Percentiles rank a stretch among this genome's conserved stretches.
phyloP scores from a whole-genome alignment of 2,888 invertebrate species.

The Euplexia lucipara region DNA sequence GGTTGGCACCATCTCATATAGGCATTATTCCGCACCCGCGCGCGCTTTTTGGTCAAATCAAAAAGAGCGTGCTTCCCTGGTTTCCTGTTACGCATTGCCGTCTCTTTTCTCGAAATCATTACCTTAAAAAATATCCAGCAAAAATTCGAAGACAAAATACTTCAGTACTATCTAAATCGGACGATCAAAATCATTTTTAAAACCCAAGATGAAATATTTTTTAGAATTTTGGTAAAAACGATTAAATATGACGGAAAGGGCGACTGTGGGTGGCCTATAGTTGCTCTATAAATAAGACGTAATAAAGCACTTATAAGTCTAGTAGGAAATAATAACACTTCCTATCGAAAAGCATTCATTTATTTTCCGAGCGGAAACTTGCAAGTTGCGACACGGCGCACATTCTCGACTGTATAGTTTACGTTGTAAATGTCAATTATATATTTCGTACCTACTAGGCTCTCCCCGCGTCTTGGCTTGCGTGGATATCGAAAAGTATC shows the following conservation, averaged over 20 bases:
- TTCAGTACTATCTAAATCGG: not conserved
- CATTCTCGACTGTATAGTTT: slow-evolving; percentile 15
- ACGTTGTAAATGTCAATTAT: not conserved
- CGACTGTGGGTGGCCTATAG: slow-evolving; percentile 44
- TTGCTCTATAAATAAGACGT: slow-evolving; percentile 52
- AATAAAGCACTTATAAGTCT: slow-evolving; percentile 69
- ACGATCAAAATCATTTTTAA: slow-evolving; percentile 4
- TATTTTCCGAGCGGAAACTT: slow-evolving; percentile 76
- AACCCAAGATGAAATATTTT: not conserved
- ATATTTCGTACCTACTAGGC: no score
- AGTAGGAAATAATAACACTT: slow-evolving; percentile 75
- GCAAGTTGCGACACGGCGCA: slow-evolving; percentile 27
- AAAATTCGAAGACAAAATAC: no score
- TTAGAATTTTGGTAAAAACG: slow-evolving; percentile 39
- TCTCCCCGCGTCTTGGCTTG: no score
- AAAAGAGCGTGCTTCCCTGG: no score
- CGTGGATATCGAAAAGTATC: no score
- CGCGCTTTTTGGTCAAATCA: no score
- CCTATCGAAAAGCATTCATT: slow-evolving; percentile 76
- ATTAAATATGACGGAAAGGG: slow-evolving; percentile 37
- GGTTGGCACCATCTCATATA: no score
- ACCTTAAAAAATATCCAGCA: no score
- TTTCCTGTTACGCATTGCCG: no score
- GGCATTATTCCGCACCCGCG: no score
- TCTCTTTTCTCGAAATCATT: no score